A percentile compares a stretch with the other conserved stretches of the same genome.
Evolutionary conservation across 2,888 invertebrate genomes (phyloP).

Genomic region (Sarcophaga rosellei): DNA sequence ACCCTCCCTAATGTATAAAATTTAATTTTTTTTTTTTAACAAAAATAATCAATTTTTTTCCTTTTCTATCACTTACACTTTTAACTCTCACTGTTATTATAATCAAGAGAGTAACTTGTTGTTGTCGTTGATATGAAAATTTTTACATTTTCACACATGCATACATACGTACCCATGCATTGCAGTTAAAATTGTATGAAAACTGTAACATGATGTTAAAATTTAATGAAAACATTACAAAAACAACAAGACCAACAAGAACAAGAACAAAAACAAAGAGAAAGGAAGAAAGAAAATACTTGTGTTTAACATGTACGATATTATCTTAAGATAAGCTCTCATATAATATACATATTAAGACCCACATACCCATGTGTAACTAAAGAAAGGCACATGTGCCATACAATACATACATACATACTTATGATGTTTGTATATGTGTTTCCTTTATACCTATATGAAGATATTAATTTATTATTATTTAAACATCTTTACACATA

Average conservation of each 20-base stretch:
- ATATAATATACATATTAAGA: slow-evolving; percentile 27
- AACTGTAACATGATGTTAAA: slow-evolving; percentile 53
- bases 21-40: neutral
- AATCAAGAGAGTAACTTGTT: neutral
- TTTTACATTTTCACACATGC: neutral
- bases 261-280: too few species aligned
- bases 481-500: slow-evolving; percentile 8
- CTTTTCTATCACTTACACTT: neutral
- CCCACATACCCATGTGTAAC: slow-evolving; percentile 30
- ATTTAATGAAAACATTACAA: slow-evolving; percentile 61
- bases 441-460: neutral
- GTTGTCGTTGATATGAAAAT: neutral
- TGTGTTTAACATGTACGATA: slow-evolving; percentile 60
- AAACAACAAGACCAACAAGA: neutral
- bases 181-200: slow-evolving; percentile 3
- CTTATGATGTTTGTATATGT: neutral
- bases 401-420: slow-evolving; percentile 4
- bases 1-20: too few species aligned
- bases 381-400: neutral
- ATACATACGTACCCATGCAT: neutral
- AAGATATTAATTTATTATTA: neutral
- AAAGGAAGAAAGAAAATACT: neutral
- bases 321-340: slow-evolving; percentile 54
- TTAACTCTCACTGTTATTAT: neutral
- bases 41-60: neutral